Evolutionary conservation across 1,140 invertebrate species (phyloP).

Genomic region (Agrilus planipennis): DNA sequence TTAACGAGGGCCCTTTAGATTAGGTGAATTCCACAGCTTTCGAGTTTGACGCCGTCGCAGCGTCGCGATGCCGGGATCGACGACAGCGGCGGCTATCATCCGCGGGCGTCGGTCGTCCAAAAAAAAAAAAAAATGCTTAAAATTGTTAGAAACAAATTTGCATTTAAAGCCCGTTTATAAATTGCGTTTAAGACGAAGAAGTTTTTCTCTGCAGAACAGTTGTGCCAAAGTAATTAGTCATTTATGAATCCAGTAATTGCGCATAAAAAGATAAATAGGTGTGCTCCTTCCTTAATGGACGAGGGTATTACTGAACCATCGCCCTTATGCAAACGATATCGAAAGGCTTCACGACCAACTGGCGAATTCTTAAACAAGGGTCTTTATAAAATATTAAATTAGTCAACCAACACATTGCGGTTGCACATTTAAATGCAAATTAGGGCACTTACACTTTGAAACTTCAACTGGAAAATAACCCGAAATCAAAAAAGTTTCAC

Average conservation of each 20-base stretch:
- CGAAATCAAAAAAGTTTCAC: no score
- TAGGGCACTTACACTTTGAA: no score
- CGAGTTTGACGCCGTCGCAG: no score
- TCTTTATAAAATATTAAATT: constrained; percentile 28
- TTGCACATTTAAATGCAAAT: constrained; percentile 25
- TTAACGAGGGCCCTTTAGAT: no score
- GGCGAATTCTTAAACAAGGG: constrained; percentile 18
- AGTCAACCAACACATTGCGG: constrained; percentile 22
- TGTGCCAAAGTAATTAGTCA: constrained; percentile 32
- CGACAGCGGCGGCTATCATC: no score
- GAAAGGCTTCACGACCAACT: constrained; percentile 10
- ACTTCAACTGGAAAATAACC: no score
- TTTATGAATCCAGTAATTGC: constrained; percentile 35
- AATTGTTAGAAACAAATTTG: constrained; percentile 15
- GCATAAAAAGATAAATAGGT: constrained; percentile 36
- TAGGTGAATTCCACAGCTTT: no score
- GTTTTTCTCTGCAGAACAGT: constrained; percentile 27
- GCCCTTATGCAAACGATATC: constrained; percentile 16
- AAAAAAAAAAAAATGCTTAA: no score
- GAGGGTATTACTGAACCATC: constrained; percentile 9
- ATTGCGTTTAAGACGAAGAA: constrained; percentile 26
- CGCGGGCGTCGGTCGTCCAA: no score
- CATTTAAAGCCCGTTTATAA: constrained; percentile 18
- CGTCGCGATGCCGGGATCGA: no score
- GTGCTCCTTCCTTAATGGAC: constrained; percentile 24